Percentiles rank a stretch among this genome's conserved stretches.
These are phyloP conservation scores for Lapara coniferarum DNA, from an alignment of 2,888 invertebrate genomes.

Conservation along the genomic window DNA sequence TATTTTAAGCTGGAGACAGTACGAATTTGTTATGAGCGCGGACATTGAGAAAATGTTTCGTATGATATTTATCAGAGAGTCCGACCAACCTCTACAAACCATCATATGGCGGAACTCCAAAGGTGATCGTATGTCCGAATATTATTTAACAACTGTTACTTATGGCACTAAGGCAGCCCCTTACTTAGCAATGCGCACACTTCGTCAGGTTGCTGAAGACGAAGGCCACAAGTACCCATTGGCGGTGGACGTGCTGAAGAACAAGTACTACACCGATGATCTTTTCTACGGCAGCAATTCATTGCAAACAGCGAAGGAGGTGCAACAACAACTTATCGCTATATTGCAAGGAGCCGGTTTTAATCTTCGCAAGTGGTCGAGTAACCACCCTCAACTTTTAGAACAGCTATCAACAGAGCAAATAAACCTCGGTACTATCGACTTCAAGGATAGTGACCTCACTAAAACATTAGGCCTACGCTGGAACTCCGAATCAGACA, in stretches of 20 bases:
- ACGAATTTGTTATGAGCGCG: too few relatives aligned
- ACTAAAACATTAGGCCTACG: neutral
- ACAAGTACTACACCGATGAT: conserved; percentile 5
- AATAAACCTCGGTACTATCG: neutral
- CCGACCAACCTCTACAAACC: too few relatives aligned
- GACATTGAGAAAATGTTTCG: too few relatives aligned
- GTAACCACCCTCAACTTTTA: neutral
- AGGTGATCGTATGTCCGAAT: too few relatives aligned
- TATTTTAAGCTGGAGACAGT: too few relatives aligned
- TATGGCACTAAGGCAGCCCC: too few relatives aligned
- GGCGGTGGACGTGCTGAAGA: neutral
- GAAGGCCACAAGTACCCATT: neutral
- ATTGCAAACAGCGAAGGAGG: neutral
- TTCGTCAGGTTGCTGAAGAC: neutral
- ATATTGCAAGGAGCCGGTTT: neutral
- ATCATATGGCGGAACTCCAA: too few relatives aligned
- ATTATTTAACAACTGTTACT: neutral
- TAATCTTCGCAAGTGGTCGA: neutral
- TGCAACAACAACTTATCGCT: neutral
- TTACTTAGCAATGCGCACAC: neutral
- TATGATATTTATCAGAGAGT: too few relatives aligned
- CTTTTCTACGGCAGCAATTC: neutral
- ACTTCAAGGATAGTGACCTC: neutral
- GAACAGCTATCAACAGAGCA: neutral
- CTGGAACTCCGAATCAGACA: neutral